Base-by-base conservation (phyloP, 2,888 invertebrate genomes). In the Sminthurides aquaticus region DNA sequence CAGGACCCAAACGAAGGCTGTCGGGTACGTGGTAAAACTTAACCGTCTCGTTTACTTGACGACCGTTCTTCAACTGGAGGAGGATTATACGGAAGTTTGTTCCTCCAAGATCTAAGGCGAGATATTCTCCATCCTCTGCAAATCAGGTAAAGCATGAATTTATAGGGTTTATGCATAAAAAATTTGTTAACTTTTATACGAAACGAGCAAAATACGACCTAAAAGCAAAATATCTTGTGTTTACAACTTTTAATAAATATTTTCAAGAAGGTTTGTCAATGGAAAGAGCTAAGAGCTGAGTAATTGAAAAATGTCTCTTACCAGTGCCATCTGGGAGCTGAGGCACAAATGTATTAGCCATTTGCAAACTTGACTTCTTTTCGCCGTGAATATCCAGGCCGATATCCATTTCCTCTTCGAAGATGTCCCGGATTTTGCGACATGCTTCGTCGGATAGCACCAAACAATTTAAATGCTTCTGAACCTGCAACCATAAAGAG, bases 61-160 rank as follows among this genome's bases (percentile, higher is more conserved):
- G 59, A 1, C 68, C 68, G 18, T 18, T 80, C 76, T 76, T 76
- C 69, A 90, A 78, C 73, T 85, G 84, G 72, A 89, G 78, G 49
- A 86, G 79, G 26, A 90, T 80, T 18, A 90, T 85, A 11, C 90
- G 82, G 78, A 90, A 89, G 80, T 90, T 89, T 26, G 90, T 90
- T 24, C 90, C 90, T 2, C 90, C 90, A 65, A 91, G 82, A 78
- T 91, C 90, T 71, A 90, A 79, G 1, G 90, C 89, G 72, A 90
- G 78, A 77, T 84, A 90, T 58, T 70, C 71, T 20, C 71, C 73
- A 24, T 69, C 67, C 60, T 71, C 69, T 60, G 58, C 54, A 62
- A 27, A 48, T 11, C 18, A 11, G n/a, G 18, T 43, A 43, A 18
- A 43, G 43, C 43, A 8, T n/a, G n/a, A n/a, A n/a, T n/a, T n/a